Base-by-base conservation (phyloP, 2,113 vertebrate species). In the Danionella cerebrum region DNA sequence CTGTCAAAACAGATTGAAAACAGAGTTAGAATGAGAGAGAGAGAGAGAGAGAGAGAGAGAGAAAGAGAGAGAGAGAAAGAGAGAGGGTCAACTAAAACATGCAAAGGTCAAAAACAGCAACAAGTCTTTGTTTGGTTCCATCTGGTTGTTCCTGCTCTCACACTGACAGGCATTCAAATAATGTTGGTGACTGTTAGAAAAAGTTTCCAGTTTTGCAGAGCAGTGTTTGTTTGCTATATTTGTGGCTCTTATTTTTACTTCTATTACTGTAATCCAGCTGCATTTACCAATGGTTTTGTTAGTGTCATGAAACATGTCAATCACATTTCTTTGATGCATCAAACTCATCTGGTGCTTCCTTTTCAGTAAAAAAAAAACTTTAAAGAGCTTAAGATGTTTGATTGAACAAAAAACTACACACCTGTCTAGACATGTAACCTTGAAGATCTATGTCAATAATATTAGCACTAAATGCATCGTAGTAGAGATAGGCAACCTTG, bases 71-170 rank as follows among this genome's bases (percentile, higher is more conserved):
- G n/a, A n/a, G n/a, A n/a, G n/a, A n/a, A n/a, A n/a, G n/a, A n/a
- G n/a, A n/a, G n/a, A n/a, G n/a, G n/a, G 10, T 8, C 35, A 11
- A 41, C 16, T 55, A 55, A 53, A 55, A 75, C 41, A 18, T 67
- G 39, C 52, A 6, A 67, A 67, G 68, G 65, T 72, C 59, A 5
- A 36, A 50, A 80, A 66, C 73, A 54, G 19, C 48, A 48, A 59
- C 74, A 67, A 45, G 57, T 64, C 16, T 41, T 38, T 53, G 51
- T 65, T 18, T 22, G 27, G 64, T 5, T 2, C 21, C 21, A 39
- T 27, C 48, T 41, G 35, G 1, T 53, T 31, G 14, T 19, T 33
- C 11, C 58, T 44, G 27, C 57, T 12, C 55, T 42, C 42, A 27
- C 55, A 13, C 24, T 41, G 4, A 9, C 11, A 42, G 9, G 38